Base-by-base conservation (phyloP, 2,113 vertebrate species). In the Phalacrocorax carbo region DNA sequence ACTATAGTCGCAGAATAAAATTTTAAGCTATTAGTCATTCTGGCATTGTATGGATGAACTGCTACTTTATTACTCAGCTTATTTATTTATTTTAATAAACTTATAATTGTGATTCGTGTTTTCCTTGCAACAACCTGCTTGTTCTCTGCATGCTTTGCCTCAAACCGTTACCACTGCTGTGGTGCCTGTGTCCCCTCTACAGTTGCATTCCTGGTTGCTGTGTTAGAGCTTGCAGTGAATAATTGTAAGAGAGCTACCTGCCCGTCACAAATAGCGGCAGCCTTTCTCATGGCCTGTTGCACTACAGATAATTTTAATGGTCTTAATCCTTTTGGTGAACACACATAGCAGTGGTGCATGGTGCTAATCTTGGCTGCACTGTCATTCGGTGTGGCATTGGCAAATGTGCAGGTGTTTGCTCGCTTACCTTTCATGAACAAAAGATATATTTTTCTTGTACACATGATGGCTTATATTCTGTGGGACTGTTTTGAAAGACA, bases 221-320 rank as follows among this genome's bases (percentile, higher is more conserved):
- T 1, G 0, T 55, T 82, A 64, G 38, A 79, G 30, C 58, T 46
- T 61, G 16, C 22, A 29, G 44, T 52, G 76, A 82, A 3, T 49
- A 32, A 49, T 3, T 76, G 9, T 62, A 20, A 16, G n/a, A 52
- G 48, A 9, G 26, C 52, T 60, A 2, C 85, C 30, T 60, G 61
- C 66, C 64, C 0, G 0, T 49, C 64, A 25, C 0, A 1, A 48
- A 19, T 72, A 4, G 2, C 52, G 76, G 61, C 66, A 76, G 36
- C 44, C 15, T 83, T 81, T 48, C 64, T 73, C 36, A 11, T 0
- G 4, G 18, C 14, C 70, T 83, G 22, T 10, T 69, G 54, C 23
- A 5, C 69, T 51, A 1, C 27, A 58, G 73, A 15, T 61, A 22
- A 19, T 76, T 82, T 12, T 72, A 61, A 4, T 68, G 62, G n/a